Base-by-base conservation (phyloP, 2,113 vertebrate species). In the Coptodon bakossiorum region DNA sequence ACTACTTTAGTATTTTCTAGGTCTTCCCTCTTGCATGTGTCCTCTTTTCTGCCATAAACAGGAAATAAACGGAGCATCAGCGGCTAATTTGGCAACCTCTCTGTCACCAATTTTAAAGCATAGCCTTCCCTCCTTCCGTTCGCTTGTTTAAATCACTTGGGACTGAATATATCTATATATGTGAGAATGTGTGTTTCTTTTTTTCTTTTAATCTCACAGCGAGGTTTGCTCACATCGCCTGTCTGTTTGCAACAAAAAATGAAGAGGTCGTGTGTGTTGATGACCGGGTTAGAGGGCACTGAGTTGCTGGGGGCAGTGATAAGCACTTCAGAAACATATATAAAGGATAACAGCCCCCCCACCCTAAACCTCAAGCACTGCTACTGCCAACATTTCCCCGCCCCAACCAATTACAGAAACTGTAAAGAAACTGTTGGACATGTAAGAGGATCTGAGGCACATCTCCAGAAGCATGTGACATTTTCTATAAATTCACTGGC, bases 261-360 rank as follows among this genome's bases (percentile, higher is more conserved):
- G 82, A 92, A 83, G 68, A 88, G 87, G 88, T 89, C 81, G 57
- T 86, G 90, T 92, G 90, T 92, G 88, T 93, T 93, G 92, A 94
- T 92, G 93, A 93, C 91, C 36, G 89, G 87, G 92, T 93, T 92
- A 90, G 80, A 93, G 92, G 88, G 84, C 79, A 24, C 19, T 8
- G 52, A 87, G 85, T 68, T 84, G 86, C 81, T 87, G 85, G 91
- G 93, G 95, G 93, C 94, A 93, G 92, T 93, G 95, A 95, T 95
- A 94, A 95, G 90, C 88, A 80, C 90, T 68, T 92, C 87, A 92
- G 82, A 93, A 88, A 92, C 86, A 81, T 53, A 90, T 89, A 63
- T 86, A 89, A 90, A 85, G 86, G 93, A 85, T 86, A 87, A 87
- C 86, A 57, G 34, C 71, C 78, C 85, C 82, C 85, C 4, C 22